Conservation (phyloP, 2,888 invertebrate species). For the Megamerina dolium region DNA sequence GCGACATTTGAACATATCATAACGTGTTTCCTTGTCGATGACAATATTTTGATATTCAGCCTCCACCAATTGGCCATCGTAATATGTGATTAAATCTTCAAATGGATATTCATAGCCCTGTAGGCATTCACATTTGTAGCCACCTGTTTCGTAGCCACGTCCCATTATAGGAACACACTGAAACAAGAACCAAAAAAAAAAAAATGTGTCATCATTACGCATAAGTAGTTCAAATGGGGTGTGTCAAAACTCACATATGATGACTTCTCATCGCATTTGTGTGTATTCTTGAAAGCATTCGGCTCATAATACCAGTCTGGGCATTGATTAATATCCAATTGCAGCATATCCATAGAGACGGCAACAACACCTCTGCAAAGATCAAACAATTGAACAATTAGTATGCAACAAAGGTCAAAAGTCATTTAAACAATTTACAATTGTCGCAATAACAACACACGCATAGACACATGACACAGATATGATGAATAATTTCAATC, state of each 20-base stretch:
- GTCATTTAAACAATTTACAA: too few species aligned
- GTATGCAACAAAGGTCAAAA: too few species aligned
- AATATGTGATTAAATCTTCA: slow-evolving; percentile 88
- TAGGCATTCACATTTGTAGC: slow-evolving; percentile 96
- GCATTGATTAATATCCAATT: slow-evolving; percentile 92
- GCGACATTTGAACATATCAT: slow-evolving; percentile 87
- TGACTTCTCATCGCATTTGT: slow-evolving; percentile 85
- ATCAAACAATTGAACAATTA: slow-evolving; percentile 3
- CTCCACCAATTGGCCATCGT: slow-evolving; percentile 93
- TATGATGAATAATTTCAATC: too few species aligned
- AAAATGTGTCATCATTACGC: neutral
- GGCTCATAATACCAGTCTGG: slow-evolving; percentile 81
- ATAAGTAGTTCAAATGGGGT: neutral
- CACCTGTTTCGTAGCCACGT: slow-evolving; percentile 86
- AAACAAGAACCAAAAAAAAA: slow-evolving; percentile 35
- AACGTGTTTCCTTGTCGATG: slow-evolving; percentile 72
- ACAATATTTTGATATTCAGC: slow-evolving; percentile 90
- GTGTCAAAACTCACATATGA: slow-evolving; percentile 92
- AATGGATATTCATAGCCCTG: slow-evolving; percentile 97
- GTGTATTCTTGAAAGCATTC: slow-evolving; percentile 91
- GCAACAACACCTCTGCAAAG: slow-evolving; percentile 79
- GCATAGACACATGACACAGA: too few species aligned
- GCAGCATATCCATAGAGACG: slow-evolving; percentile 83
- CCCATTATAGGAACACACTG: slow-evolving; percentile 94
- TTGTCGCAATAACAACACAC: neutral